Base-by-base conservation (phyloP, 2,888 invertebrate genomes). In the Phorcus lineatus region DNA sequence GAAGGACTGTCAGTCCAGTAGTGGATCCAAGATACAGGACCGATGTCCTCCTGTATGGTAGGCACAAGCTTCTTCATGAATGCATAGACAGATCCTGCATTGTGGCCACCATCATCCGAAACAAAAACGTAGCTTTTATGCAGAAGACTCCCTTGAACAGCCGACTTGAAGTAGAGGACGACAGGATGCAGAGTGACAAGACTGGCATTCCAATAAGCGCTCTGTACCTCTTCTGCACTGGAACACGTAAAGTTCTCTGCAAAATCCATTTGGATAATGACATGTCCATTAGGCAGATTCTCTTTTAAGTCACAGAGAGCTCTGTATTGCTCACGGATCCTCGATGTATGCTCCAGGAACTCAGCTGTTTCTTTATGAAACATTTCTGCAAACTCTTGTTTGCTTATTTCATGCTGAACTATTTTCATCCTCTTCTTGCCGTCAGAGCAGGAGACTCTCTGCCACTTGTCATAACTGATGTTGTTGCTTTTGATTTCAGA, bases 1-100 rank as follows among this genome's bases (percentile, higher is more conserved):
- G 83, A 81, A n/a, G 84, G 84, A n/a, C 82, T 79, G 47, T 86
- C 84, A 19, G 84, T 84, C 84, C 82, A 81, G 79, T 83, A 84
- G 57, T 84, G 80, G 17, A 85, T 53, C 17, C 11, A 31, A 16
- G 53, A 11, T 19, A 76, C 47, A 22, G n/a, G 40, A n/a, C 74
- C 74, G 7, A 74, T 9, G 7, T 74, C 40, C 40, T 74, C 4
- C 24, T 80, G 78, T 0, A 79, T 53, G 13, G 78, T 55, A 17
- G 79, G 78, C 17, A 85, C 55, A 13, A 86, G 13, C 17, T 79
- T 31, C 24, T 83, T 79, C 7, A 84, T 4, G 31, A 85, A 54
- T 22, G 81, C 66, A 36, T 36, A 36, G 36, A 36, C 36, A 36
- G 36, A 36, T 36, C 36, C 36, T 57, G 67, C 78, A 31, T 81